Conservation (phyloP, 37 sponge, comb jelly and placozoan species). For the Amphimedon queenslandica region DNA sequence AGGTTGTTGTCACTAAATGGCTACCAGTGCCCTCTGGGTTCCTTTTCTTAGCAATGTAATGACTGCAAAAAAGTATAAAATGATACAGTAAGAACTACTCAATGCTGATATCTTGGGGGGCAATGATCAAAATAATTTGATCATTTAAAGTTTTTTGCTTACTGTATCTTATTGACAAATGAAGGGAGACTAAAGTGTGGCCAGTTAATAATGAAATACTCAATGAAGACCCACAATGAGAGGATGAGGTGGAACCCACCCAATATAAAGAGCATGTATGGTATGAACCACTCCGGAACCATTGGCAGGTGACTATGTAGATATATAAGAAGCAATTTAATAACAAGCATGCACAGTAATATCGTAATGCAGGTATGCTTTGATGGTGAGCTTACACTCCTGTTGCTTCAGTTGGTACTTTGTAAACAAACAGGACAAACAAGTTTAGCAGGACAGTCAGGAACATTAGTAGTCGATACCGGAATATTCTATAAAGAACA, state of each 20-base stretch:
- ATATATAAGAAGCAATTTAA: background rate
- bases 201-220: constrained; percentile 61
- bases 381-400: background rate
- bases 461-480: background rate
- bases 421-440: background rate
- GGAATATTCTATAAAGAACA: background rate
- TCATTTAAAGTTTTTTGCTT: background rate
- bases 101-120: too few species aligned
- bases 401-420: constrained; percentile 5
- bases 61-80: too few species aligned
- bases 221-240: constrained; percentile 38
- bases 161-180: constrained; percentile 6
- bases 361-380: background rate
- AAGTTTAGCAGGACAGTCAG: background rate
- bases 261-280: background rate
- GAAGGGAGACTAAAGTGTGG: constrained; percentile 46
- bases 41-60: too few species aligned
- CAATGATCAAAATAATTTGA: too few species aligned
- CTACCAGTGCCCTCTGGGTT: too few species aligned
- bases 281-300: background rate
- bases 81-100: too few species aligned
- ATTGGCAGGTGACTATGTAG: background rate
- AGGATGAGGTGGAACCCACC: constrained; percentile 61
- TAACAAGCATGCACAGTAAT: background rate
- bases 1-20: too few species aligned